phyloP scores from a whole-genome alignment of 2,113 vertebrate species.

The Oceanodroma tethys region DNA sequence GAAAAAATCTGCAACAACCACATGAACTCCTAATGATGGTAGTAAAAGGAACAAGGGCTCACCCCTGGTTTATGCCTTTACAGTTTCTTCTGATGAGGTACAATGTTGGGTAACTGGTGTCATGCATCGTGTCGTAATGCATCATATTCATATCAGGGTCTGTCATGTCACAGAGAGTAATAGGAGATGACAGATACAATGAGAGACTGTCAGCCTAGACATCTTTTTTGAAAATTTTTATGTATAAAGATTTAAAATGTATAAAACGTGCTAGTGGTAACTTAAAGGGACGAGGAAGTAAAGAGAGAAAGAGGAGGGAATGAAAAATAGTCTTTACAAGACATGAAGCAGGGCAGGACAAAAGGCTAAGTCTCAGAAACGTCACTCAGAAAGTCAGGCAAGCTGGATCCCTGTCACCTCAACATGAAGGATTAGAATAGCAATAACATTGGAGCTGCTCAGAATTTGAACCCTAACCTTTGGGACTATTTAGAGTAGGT shows the following conservation, averaged over 20 bases:
- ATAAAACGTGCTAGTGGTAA: not conserved
- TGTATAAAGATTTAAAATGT: not conserved
- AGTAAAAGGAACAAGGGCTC: constrained; percentile 20
- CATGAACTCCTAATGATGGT: not conserved
- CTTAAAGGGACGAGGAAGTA: not conserved
- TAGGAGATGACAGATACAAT: constrained; percentile 51
- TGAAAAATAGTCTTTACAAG: not conserved
- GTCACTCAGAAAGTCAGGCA: not conserved
- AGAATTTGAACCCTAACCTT: not conserved
- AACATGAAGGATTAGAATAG: not conserved
- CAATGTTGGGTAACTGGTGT: constrained; percentile 62
- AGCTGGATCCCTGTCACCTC: not conserved
- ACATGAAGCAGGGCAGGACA: not conserved
- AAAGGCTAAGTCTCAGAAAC: not conserved
- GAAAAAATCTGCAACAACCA: not conserved
- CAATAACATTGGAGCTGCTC: not conserved
- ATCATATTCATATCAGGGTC: constrained; percentile 37
- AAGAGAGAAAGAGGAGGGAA: not conserved
- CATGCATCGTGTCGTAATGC: constrained; percentile 58
- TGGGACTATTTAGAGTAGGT: not conserved
- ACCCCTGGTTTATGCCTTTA: not conserved
- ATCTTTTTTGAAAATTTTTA: not conserved
- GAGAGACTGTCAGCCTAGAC: constrained; percentile 11
- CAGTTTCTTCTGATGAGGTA: constrained; percentile 60
- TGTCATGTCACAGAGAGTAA: constrained; percentile 52